Evolutionary conservation across 2,797 vertebrate species (phyloP), one percentile per base, ranked within the genome.

Genomic region (Scyliorhinus canicula): DNA sequence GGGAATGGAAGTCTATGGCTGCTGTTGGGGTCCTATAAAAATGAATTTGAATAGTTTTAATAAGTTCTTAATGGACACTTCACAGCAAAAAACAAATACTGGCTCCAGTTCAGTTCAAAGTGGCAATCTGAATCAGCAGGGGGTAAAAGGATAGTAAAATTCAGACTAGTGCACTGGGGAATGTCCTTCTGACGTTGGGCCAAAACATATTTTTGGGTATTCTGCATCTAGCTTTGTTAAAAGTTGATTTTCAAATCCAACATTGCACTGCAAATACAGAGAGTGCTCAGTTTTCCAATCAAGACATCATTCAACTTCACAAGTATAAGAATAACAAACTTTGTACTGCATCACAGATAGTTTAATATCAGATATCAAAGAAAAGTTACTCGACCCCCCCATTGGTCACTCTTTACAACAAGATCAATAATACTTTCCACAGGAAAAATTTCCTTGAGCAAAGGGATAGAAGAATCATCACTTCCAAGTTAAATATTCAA

Each of bases 381-480:
- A 19, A 91, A 65, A 44, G n/a, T 65, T 63, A 16, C 21, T 35
- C 3, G 35, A 40, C 19, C 2, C 19, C 2, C 84, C 21, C 44
- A 47, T 24, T 4, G 47, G 50, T n/a, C n/a, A 21, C 6, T 60
- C 24, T 52, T 94, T 74, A 52, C 19, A 52, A 94, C 47, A 94
- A 94, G n/a, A 74, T 94, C 47, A 71, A 35, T 50, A 69, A 94
- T 55, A 74, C 12, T 31, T 69, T 52, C 93, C 67, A 94, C 55
- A 94, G 31, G 93, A 74, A 94, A 94, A 60, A 31, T 21, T 1
- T n/a, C 47, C 52, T 90, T 94, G 5, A 55, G 24, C 28, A 71
- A 67, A 93, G 12, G 28, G 47, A 9, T 16, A 93, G 60, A 93
- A 19, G 67, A 52, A 28, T 14, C 26, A 26, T 67, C 0, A 31